Evolutionary conservation across 2,113 vertebrate species (phyloP).

Genomic region (Rhadina sibilatrix): DNA sequence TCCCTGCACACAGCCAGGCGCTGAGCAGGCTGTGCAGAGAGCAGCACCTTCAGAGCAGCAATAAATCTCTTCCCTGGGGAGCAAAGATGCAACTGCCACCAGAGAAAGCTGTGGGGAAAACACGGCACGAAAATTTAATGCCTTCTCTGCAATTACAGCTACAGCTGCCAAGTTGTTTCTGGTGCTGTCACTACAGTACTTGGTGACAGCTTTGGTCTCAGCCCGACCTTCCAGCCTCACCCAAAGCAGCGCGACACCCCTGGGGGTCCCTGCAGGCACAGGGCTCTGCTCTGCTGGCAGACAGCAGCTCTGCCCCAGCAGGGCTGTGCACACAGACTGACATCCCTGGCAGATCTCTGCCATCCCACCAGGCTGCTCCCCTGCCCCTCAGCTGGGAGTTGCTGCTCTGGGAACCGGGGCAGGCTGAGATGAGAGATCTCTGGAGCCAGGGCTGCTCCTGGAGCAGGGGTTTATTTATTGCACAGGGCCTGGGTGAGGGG

Average conservation of each 20-base stretch:
- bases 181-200: neutral
- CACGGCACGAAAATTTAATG: neutral
- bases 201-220: neutral
- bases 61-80: slow-evolving; percentile 8
- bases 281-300: neutral
- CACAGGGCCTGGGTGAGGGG: no score
- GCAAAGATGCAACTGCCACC: neutral
- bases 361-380: no score
- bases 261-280: neutral
- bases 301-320: fast-evolving
- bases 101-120: neutral
- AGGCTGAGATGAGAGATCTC: no score
- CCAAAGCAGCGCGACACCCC: neutral
- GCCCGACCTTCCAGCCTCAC: neutral
- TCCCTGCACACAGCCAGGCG: neutral
- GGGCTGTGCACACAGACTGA: neutral
- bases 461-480: no score
- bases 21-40: neutral
- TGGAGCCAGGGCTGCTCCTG: no score
- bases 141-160: neutral
- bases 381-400: no score
- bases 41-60: slow-evolving; percentile 31
- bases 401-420: no score
- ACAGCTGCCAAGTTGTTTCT: slow-evolving; percentile 18
- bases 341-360: neutral